Conservation (phyloP, 1,140 invertebrate genomes). For the Nasonia longicornis region DNA sequence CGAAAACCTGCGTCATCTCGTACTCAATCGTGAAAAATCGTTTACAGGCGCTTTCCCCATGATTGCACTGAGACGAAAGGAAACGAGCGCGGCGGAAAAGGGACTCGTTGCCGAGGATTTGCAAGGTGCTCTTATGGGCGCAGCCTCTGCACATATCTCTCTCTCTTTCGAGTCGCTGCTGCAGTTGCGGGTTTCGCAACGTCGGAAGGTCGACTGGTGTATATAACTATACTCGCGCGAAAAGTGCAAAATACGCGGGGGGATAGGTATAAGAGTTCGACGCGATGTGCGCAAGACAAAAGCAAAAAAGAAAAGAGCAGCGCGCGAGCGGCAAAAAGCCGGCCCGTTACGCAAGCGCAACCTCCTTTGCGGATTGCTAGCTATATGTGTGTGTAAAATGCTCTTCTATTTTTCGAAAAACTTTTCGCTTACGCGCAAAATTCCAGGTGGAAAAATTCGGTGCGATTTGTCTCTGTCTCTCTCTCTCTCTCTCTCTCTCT, state of each 20-base stretch:
- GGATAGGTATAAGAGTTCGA: background rate
- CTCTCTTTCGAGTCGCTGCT: slow-evolving; percentile 58
- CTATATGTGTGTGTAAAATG: background rate
- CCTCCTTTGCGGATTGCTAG: slow-evolving; percentile 5
- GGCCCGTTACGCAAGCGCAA: slow-evolving; percentile 14
- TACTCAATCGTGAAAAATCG: too few species aligned
- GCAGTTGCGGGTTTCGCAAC: slow-evolving; percentile 58
- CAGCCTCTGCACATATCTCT: slow-evolving; percentile 7
- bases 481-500: too few species aligned
- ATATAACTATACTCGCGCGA: slow-evolving; percentile 45
- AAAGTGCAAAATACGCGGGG: background rate
- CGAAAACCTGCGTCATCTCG: too few species aligned
- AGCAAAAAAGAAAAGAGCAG: slow-evolving; percentile 11
- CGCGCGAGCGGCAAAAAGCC: background rate
- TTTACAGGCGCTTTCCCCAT: background rate
- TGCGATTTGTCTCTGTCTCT: too few species aligned
- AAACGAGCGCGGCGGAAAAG: background rate
- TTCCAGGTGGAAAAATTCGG: too few species aligned
- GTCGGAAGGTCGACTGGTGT: slow-evolving; percentile 64
- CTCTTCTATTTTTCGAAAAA: too few species aligned
- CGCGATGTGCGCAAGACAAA: slow-evolving; percentile 15
- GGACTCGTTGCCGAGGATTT: background rate
- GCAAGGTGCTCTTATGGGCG: slow-evolving; percentile 23
- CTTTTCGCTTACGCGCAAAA: too few species aligned
- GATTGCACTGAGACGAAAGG: background rate